Percentiles rank a stretch among this genome's conserved stretches.
Conservation (phyloP, 1,140 invertebrate genomes). For the Pogonomyrmex californicus region DNA sequence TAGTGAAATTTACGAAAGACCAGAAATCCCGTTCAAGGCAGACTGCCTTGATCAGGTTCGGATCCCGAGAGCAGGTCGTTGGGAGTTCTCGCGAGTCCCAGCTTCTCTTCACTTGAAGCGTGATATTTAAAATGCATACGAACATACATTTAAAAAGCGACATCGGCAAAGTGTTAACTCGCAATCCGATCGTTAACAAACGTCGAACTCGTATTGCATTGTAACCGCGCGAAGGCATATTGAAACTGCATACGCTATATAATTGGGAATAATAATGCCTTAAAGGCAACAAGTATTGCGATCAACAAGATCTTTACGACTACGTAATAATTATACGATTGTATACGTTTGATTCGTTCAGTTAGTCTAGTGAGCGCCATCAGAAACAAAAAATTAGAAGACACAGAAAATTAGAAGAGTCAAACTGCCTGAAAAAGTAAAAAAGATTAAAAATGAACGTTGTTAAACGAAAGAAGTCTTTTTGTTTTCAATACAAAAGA, state of each 20-base stretch:
- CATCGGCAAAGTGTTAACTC: slow-evolving; percentile 22
- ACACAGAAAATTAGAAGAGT: slow-evolving; percentile 9
- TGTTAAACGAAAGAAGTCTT: slow-evolving; percentile 20
- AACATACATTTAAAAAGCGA: slow-evolving; percentile 15
- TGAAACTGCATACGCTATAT: slow-evolving; percentile 30
- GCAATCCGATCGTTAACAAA: slow-evolving; percentile 36
- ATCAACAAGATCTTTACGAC: not conserved
- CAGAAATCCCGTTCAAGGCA: slow-evolving; percentile 73
- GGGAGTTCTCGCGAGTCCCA: slow-evolving; percentile 43
- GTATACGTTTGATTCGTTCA: not conserved
- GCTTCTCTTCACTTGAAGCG: slow-evolving; percentile 54
- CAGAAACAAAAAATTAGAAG: slow-evolving; percentile 15
- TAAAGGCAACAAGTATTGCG: not conserved
- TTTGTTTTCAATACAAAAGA: not conserved
- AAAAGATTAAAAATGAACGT: too few relatives aligned
- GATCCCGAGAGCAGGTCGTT: slow-evolving; percentile 59
- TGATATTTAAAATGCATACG: slow-evolving; percentile 21
- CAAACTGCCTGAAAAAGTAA: not conserved
- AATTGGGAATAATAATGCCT: slow-evolving; percentile 47
- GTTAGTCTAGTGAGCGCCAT: not conserved
- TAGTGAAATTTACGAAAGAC: slow-evolving; percentile 73
- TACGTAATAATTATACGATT: not conserved
- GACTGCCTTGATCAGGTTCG: slow-evolving; percentile 61
- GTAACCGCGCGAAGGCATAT: slow-evolving; percentile 11
- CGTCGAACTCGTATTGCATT: slow-evolving; percentile 3